Conservation (phyloP, 2,113 vertebrate genomes). For the Callocephalon fimbriatum region DNA sequence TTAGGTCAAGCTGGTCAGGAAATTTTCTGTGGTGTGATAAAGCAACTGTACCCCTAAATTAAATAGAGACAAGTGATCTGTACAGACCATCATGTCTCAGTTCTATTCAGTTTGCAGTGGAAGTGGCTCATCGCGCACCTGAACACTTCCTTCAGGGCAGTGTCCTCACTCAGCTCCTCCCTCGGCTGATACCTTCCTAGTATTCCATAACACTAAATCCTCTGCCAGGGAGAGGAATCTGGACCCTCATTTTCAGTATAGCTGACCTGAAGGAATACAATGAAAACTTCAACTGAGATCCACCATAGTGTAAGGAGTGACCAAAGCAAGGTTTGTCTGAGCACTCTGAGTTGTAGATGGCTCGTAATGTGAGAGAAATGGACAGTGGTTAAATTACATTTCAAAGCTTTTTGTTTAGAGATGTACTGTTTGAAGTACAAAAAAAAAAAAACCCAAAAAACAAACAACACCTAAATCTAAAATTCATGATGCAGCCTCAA, state of each 20-base stretch:
- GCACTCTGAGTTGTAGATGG: background rate
- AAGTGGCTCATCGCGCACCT: accelerated
- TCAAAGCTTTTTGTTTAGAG: background rate
- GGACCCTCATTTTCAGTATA: background rate
- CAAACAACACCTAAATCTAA: background rate
- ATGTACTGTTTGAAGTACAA: background rate
- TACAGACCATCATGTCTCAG: accelerated
- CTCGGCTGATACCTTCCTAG: accelerated
- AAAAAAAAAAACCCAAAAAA: background rate
- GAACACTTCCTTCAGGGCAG: background rate
- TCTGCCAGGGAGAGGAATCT: background rate
- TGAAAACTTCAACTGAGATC: background rate
- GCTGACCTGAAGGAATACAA: background rate
- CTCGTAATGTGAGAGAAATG: background rate
- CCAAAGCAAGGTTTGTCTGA: background rate
- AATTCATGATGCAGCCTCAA: background rate
- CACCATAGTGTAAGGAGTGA: background rate
- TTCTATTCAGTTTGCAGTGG: background rate
- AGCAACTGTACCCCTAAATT: background rate
- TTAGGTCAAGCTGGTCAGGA: background rate
- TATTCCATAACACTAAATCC: background rate
- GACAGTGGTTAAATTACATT: background rate
- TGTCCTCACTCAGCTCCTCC: background rate
- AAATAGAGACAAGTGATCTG: background rate
- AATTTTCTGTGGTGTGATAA: background rate